Evolutionary conservation across 2,888 invertebrate species (phyloP), one percentile per base, ranked within the genome.

Genomic region (Linnaemya vulpina): DNA sequence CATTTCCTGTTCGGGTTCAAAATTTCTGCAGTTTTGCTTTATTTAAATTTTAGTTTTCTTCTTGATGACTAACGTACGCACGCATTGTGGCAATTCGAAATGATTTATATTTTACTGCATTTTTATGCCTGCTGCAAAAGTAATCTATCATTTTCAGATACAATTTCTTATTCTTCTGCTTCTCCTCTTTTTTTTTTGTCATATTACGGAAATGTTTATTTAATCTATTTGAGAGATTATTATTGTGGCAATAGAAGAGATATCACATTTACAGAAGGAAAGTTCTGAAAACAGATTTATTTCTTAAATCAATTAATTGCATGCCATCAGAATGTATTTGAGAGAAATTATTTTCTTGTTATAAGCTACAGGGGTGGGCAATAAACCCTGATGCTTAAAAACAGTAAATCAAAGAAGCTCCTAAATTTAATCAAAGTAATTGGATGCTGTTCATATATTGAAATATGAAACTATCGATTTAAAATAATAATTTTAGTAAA

Each of bases 31-130:
- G 11, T 77, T 35, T 70, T 53, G 25, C 30, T 53, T 76, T 43
- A 67, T 76, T 74, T 49, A 11, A 35, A 22, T 76, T 76, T 58
- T 15, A 38, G 1, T 60, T 68, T 60, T 40, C 40, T n/a, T 38
- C 38, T 68, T 43, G 53, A 81, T 68, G 74, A 75, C 68, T 81
- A 75, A 81, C 75, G 46, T 53, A 81, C 74, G 68, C 81, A 74
- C 35, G 38, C 20, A 68, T 68, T 74, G 81, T 68, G 68, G 67
- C 74, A 71, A 77, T 71, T 78, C 46, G 51, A 75, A 68, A 81
- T 75, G 74, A 75, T 81, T 81, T 81, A 81, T 81, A 75, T 81
- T 68, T 62, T 75, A 68, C 60, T 74, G 74, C 81, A 53, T 81
- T 62, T 51, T 53, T 71, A 30, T 40, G 38, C 46, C 8, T 78